Evolutionary conservation across 2,113 vertebrate genomes (phyloP), one percentile per base, ranked within the genome.

Genomic region (Ptyas mucosa): DNA sequence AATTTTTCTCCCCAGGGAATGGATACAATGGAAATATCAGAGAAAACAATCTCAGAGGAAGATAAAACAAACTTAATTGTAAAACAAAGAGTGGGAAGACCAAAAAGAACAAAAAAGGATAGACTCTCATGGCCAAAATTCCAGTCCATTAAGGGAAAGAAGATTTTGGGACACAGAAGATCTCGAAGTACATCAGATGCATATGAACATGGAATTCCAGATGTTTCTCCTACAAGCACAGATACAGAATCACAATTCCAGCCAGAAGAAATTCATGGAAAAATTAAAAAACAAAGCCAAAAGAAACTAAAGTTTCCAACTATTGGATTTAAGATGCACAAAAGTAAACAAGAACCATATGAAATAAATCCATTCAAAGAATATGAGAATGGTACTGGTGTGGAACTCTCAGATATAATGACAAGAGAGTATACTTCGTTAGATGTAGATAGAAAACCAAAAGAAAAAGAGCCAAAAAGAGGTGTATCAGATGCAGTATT

Each of bases 61-160:
- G 97, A 98, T 89, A 96, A n/a, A 11, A 97, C 97, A 92, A 96
- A 94, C 0, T 94, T 97, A 90, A 94, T 98, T 86, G 75, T 95
- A 53, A 94, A 92, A 93, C 94, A 97, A 95, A 93, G 97, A 52
- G 93, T 91, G 0, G 96, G 95, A 91, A 96, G 97, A 58, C 95
- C 96, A 92, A 95, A 98, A 88, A 94, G 90, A 34, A 54, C 97
- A 87, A 98, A 97, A 90, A 97, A 95, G 91, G 97, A 98, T 0
- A 95, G 98, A 89, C 92, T 98, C 0, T 98, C 98, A 3, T 98
- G 98, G 97, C 98, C 98, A 18, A 98, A 98, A 94, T 98, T 98
- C 92, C 98, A 98, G 1, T 93, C 97, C 21, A 94, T 97, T 3
- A 97, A 95, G 92, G 97, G 90, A 88, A 97, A 95, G 91, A 96